Evolutionary conservation across 1,140 invertebrate species (phyloP).

Genomic region (Drosophila mayri): DNA sequence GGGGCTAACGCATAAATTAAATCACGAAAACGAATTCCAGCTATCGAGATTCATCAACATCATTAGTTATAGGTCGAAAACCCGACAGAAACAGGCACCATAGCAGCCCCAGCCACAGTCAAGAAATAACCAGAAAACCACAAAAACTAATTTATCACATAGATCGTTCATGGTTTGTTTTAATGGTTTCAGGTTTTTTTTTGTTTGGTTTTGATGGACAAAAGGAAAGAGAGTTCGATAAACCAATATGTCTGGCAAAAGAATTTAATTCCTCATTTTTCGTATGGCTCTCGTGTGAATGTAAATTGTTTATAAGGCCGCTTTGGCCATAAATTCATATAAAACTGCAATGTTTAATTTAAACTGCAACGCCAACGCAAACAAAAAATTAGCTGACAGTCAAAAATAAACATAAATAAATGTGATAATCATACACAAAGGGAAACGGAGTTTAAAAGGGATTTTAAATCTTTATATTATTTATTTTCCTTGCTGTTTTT

Average conservation of each 20-base stretch:
- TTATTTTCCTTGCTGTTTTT: too few relatives aligned
- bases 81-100: slow-evolving; percentile 4
- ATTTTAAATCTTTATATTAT: neutral
- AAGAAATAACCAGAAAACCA: slow-evolving; percentile 40
- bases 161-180: slow-evolving; percentile 47
- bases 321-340: slow-evolving; percentile 53
- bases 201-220: slow-evolving; percentile 13
- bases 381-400: slow-evolving; percentile 35
- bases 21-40: slow-evolving; percentile 24
- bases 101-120: neutral
- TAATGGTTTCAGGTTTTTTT: slow-evolving; percentile 38
- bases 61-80: slow-evolving; percentile 56
- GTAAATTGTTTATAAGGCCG: slow-evolving; percentile 45
- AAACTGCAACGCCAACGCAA: slow-evolving; percentile 57
- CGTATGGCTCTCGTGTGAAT: neutral
- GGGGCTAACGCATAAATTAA: slow-evolving; percentile 44
- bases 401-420: slow-evolving; percentile 37
- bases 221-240: slow-evolving; percentile 26
- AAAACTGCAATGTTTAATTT: slow-evolving; percentile 45
- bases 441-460: neutral
- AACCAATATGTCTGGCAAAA: slow-evolving; percentile 9
- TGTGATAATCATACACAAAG: slow-evolving; percentile 14
- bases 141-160: slow-evolving; percentile 63
- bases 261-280: slow-evolving; percentile 18
- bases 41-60: slow-evolving; percentile 53